Base-by-base conservation (phyloP, 2,113 vertebrate species). In the Odocoileus hemionus region DNA sequence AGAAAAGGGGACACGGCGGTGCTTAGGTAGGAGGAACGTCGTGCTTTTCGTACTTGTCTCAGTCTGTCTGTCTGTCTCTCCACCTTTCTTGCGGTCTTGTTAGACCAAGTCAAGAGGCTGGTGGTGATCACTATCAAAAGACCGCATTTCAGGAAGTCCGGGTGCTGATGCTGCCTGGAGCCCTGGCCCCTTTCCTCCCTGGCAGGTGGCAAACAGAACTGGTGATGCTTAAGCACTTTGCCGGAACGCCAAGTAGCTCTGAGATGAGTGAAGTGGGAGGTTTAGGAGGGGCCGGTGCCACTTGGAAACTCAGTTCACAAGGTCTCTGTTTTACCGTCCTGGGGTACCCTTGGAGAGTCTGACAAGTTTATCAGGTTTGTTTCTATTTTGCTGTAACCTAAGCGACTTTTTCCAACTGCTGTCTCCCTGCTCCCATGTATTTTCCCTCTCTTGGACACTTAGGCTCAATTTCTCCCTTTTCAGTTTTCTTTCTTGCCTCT, bases 1-100 rank as follows among this genome's bases (percentile, higher is more conserved):
- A 99, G 99, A 98, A 99, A 99, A 98, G 99, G 99, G 98, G 99
- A 99, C 98, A 99, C 99, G 98, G 99, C 99, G 84, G 98, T 99
- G 93, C 99, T 99, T 98, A 99, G 99, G 99, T 99, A 99, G 98
- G 99, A 98, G 52, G 86, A 96, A 39, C 87, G 96, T 36, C 39
- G 28, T 94, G 96, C 94, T 67, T 96, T 92, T 96, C 83, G 54
- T 93, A 95, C 92, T 94, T 87, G 93, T 97, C 84, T 95, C 76
- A 3, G 54, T 95, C 88, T 82, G 1, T 92, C 84, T 92, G n/a
- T 96, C 94, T 89, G 47, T 93, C 86, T 95, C 80, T 86, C 57
- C 16, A 58, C 67, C 60, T 55, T 57, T 57, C 60, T 84, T 85
- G 54, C 60, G 10, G 64, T 58, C 54, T 89, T 47, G 64, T 79